Evolutionary conservation across 2,797 vertebrate species (phyloP), one percentile per base, ranked within the genome.

Genomic region (Alauda arvensis): DNA sequence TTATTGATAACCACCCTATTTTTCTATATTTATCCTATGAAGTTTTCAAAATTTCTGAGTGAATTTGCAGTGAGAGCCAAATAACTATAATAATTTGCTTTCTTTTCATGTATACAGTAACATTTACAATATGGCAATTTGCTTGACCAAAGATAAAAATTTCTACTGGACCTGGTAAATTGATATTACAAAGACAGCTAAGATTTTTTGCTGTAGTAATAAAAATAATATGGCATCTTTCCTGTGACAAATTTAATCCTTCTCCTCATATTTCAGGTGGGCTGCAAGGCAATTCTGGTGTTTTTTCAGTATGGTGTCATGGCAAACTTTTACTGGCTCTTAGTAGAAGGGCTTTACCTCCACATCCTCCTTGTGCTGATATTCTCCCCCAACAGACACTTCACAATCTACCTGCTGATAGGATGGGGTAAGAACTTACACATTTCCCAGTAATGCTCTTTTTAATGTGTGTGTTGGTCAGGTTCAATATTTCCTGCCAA

Each of bases 241-340:
- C 49, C 67, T 93, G 77, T 24, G 49, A 77, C n/a, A 78, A 29
- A 52, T 76, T 51, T 90, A 34, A 85, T 82, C 53, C 26, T 24
- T 89, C 46, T 85, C 90, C 67, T 88, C 78, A 15, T 74, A 18
- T 95, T 96, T 15, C 94, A 99, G 98, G 95, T 98, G 69, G 98
- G 98, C 69, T 99, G 98, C 96, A 98, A 98, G 96, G 97, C 97
- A 94, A 98, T 97, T 88, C 94, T 99, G 95, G 98, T 98, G 31
- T 96, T 99, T 82, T 98, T 99, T 95, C 98, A 99, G 52, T 99
- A 98, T 81, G 98, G 98, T 94, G 97, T 98, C 93, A 98, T 98
- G 98, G 98, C 98, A 57, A 99, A 99, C 94, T 99, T 99, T 96
- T 99, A 97, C 97, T 99, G 98, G 98, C 97, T 99, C 81, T 96